Base-by-base conservation (phyloP, 2,113 vertebrate species). In the Phocoena phocoena region DNA sequence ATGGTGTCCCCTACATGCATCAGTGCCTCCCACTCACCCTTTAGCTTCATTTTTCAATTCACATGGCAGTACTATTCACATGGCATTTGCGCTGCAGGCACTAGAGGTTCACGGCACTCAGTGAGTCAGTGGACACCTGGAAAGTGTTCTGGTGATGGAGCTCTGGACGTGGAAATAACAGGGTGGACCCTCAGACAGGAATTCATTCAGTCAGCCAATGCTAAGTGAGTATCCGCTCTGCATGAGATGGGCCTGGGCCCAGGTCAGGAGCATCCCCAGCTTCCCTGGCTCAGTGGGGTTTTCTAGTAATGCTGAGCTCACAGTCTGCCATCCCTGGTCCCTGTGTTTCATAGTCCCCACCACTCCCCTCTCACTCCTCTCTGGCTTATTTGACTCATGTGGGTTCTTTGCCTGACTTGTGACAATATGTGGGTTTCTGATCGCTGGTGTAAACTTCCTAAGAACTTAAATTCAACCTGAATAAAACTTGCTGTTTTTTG, bases 181-280 rank as follows among this genome's bases (percentile, higher is more conserved):
- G 20, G 4, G 21, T 20, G n/a, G 50, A 50, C 1, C 17, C 5
- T 62, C 1, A 10, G 26, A 21, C 2, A 60, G n/a, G 14, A 73
- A 73, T 95, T 38, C 33, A 1, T 74, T 73, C 67, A 36, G 28
- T 65, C 28, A 18, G 8, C 53, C 63, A 88, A 44, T 18, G 26
- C 11, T 47, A 17, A 36, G 20, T 36, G 68, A 86, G 13, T 3
- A 2, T 58, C 63, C 41, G 0, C 5, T 77, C 26, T 5, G 18
- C 4, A 2, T 28, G n/a, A 26, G 2, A 20, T 9, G 3, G 28
- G 53, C 21, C 21, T 23, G 1, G 0, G 55, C 23, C 21, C 36
- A 4, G 10, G 25, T 13, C 23, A 1, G 18, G 6, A 77, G 36
- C 26, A 2, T 23, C 44, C 0, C 6, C 13, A 18, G 28, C 25